phyloP scores from a whole-genome alignment of 2,888 invertebrate genomes.

The Acleris literana region DNA sequence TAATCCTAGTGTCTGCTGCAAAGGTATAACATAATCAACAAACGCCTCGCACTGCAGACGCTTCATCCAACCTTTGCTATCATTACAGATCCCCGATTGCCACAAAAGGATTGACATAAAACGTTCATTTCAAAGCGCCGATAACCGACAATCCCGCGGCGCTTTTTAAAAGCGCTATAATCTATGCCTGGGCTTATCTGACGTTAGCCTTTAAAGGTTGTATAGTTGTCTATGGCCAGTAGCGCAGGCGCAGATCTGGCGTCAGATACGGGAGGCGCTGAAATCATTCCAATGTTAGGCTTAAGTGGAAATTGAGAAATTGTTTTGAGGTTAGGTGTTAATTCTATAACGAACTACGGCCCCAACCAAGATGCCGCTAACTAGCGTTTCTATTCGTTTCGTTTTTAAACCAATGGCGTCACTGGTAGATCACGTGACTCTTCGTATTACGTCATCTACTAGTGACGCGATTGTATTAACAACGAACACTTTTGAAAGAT shows the following conservation, averaged over 20 bases:
- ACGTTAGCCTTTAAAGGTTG: conserved; percentile 56
- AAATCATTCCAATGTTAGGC: conserved; percentile 39
- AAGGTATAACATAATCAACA: too few relatives aligned
- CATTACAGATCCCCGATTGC: conserved; percentile 26
- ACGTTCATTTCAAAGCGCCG: conserved; percentile 32
- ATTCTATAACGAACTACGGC: too few relatives aligned
- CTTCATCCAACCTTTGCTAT: not conserved
- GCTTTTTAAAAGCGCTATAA: conserved; percentile 52
- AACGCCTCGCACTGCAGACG: not conserved
- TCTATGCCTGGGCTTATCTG: conserved; percentile 59
- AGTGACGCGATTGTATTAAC: too few relatives aligned
- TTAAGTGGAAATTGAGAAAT: conserved; percentile 59
- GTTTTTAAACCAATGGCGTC: too few relatives aligned
- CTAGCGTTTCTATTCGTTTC: too few relatives aligned
- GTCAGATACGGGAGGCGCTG: conserved; percentile 46
- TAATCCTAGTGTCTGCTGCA: too few relatives aligned
- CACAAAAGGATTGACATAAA: conserved; percentile 32
- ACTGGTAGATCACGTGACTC: too few relatives aligned
- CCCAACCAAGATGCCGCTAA: too few relatives aligned
- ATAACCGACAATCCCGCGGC: conserved; percentile 40
- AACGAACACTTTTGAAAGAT: too few relatives aligned
- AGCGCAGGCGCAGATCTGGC: conserved; percentile 50
- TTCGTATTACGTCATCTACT: too few relatives aligned
- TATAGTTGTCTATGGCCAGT: conserved; percentile 42
- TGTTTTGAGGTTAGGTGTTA: conserved; percentile 17